phyloP scores from a whole-genome alignment of 2,797 vertebrate genomes.

The Menidia menidia region DNA sequence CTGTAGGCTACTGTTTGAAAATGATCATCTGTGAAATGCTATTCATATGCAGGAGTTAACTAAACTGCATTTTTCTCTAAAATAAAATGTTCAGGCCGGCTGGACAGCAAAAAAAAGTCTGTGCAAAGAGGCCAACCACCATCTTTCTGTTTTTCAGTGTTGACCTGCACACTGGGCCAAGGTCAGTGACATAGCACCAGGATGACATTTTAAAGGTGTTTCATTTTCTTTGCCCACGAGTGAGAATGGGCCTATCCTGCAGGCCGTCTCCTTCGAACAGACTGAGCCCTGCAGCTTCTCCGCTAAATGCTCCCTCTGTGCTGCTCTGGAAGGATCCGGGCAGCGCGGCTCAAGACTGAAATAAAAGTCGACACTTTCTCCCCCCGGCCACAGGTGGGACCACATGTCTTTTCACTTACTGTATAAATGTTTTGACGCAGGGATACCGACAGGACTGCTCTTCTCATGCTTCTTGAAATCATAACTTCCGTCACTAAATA shows the following conservation, averaged over 20 bases:
- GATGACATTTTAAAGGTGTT: conserved; percentile 64
- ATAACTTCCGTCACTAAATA: conserved; percentile 68
- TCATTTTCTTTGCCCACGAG: conserved; percentile 36
- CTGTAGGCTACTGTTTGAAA: too few species aligned
- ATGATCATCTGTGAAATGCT: too few species aligned
- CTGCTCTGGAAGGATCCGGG: conserved; percentile 53
- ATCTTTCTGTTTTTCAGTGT: background rate
- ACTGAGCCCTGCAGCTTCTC: conserved; percentile 43
- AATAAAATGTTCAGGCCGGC: too few species aligned
- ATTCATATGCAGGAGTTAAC: too few species aligned
- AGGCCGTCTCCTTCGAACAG: conserved; percentile 9
- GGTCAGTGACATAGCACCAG: conserved; percentile 41
- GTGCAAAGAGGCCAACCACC: background rate
- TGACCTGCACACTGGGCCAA: background rate
- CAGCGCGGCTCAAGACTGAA: conserved; percentile 65
- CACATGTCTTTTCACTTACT: conserved; percentile 60
- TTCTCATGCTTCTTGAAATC: conserved; percentile 71
- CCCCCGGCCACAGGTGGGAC: conserved; percentile 51
- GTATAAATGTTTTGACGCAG: conserved; percentile 80
- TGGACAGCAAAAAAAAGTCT: background rate
- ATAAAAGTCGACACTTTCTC: conserved; percentile 73
- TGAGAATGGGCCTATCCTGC: conserved; percentile 49
- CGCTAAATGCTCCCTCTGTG: conserved; percentile 76
- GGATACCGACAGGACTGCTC: conserved; percentile 57
- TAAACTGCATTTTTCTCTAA: too few species aligned